Evolutionary conservation across 2,113 vertebrate species (phyloP), one percentile per base, ranked within the genome.

Genomic region (Microtus montanus): DNA sequence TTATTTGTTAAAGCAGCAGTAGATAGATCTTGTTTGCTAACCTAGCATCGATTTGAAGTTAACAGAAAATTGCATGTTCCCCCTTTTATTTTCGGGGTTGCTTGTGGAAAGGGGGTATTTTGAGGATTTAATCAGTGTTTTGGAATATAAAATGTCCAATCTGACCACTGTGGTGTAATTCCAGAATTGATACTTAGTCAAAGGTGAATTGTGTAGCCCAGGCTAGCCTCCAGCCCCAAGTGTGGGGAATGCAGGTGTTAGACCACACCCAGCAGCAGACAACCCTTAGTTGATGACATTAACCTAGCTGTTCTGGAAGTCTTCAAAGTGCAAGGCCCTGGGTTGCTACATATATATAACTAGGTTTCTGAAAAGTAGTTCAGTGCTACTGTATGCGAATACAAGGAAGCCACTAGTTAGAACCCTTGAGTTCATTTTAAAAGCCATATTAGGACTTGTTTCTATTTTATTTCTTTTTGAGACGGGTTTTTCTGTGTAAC

Each of bases 171-270:
- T 28, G 84, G 26, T 86, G 47, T 83, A 47, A 75, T 78, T 92
- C 54, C 33, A 91, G 91, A 91, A 78, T 85, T 90, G 35, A 33
- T 28, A 52, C 24, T 74, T 41, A 77, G 80, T 44, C 58, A 68
- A 68, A 68, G 49, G 52, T 93, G 87, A 80, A 38, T 74, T 73
- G 68, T 88, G n/a, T 41, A 88, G n/a, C 70, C n/a, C 52, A 88
- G 26, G 28, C 26, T 61, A 33, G 4, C 24, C 15, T 74, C 49
- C 49, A 87, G 54, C 35, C 17, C 44, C 17, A 66, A 47, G 47
- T 71, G 41, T 64, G 12, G 41, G 19, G 41, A 70, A 52, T 52
- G 64, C 66, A 71, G 84, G 30, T n/a, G 66, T n/a, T 70, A 87
- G 47, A 52, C 41, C 33, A 70, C 44, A 52, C 47, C 47, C 58